Evolutionary conservation across 2,888 invertebrate genomes (phyloP), one percentile per base, ranked within the genome.

Genomic region (Nephrocerus scutellatus): DNA sequence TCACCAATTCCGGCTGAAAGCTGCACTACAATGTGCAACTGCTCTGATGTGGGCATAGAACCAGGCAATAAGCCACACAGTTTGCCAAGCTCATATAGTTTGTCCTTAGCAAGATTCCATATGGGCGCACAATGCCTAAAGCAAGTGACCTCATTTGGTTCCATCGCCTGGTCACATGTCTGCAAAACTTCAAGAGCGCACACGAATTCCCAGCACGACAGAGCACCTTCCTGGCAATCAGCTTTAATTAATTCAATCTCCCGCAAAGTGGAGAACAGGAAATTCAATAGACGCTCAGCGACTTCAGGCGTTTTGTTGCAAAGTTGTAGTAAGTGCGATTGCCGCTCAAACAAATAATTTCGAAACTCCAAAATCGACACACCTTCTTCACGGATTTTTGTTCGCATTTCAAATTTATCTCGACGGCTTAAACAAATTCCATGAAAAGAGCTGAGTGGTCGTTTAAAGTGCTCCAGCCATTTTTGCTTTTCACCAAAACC

Each of bases 121-220:
- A 90, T 74, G 33, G 81, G 82, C 29, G 89, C 93, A 42, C 89
- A 90, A 57, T 85, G 82, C 21, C 84, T 75, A 25, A 89, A 87
- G 60, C 88, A 89, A 43, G 80, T 76, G 20, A 76, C 74, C 43
- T 80, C 79, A 50, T 78, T 79, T 16, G 77, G 76, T 53, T 76
- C 75, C 52, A 79, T 74, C 28, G 76, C 73, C 39, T 76, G 72
- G 52, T 86, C 83, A 63, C 90, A 90, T 2, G 84, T 81, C 33
- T 85, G 79, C 36, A 95, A 68, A 2, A 91, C 87, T 69, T 95
- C 93, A 42, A 91, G 74, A 44, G 88, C 86, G 43, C 90, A 91
- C 1, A 95, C 75, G 59, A 92, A 90, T 41, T 91, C 82, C 95
- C 95, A 96, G 62, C 91, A 92, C 21, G 86, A 80, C 2, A 88